These are phyloP conservation scores for Mimachlamys varia DNA, from an alignment of 2,888 invertebrate genomes.

Conservation along the genomic window DNA sequence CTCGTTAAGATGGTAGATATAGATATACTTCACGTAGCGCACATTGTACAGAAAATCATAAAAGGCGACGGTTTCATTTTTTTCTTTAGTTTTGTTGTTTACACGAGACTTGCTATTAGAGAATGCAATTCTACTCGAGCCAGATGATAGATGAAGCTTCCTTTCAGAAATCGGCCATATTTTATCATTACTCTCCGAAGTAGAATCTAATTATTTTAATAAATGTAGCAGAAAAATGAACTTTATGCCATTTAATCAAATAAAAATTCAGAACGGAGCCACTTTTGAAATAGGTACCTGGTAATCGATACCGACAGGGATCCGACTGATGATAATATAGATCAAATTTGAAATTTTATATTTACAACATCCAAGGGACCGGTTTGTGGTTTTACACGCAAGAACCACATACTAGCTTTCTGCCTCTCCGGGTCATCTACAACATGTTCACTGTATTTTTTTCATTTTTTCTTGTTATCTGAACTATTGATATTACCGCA, in stretches of 20 bases:
- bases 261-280: not conserved
- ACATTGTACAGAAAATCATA: too few species aligned
- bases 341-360: not conserved
- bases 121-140: not conserved
- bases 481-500: not conserved
- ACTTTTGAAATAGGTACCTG: not conserved
- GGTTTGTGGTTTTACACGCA: not conserved
- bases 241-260: slow-evolving; percentile 30
- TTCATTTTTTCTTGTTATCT: too few species aligned
- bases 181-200: not conserved
- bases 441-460: not conserved
- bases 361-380: not conserved
- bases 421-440: not conserved
- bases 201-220: not conserved
- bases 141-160: not conserved
- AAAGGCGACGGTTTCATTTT: too few species aligned
- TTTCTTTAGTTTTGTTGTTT: too few species aligned
- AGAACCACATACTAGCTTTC: not conserved
- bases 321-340: not conserved
- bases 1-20: too few species aligned
- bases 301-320: not conserved
- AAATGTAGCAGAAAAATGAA: not conserved
- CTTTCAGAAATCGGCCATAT: not conserved
- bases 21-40: too few species aligned
- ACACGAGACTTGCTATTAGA: not conserved